Conservation (phyloP, 2,797 vertebrate genomes). For the Hydrolagus colliei region DNA sequence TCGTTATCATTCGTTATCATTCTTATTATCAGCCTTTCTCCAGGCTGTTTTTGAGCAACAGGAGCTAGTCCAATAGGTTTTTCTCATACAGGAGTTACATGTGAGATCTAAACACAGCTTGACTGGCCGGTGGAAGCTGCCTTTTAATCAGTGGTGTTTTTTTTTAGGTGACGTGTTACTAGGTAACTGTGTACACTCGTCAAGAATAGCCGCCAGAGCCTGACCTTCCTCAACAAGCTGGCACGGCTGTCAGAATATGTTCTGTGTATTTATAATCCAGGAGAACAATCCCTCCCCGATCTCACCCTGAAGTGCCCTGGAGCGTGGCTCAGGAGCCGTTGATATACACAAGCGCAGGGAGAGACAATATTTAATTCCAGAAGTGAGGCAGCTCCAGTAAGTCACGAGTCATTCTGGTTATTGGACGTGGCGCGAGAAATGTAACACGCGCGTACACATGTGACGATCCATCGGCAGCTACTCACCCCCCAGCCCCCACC, state of each 20-base stretch:
- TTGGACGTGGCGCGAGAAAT: background rate
- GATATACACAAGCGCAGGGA: background rate
- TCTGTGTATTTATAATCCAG: background rate
- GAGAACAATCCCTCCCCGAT: background rate
- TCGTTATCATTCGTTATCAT: too few relatives aligned
- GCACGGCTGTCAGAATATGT: background rate
- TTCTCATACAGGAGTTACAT: background rate
- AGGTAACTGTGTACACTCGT: conserved; percentile 12
- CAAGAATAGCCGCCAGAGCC: background rate
- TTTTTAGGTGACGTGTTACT: conserved; percentile 8
- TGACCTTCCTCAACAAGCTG: conserved; percentile 2
- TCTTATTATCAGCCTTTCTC: too few relatives aligned
- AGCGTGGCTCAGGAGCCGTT: background rate
- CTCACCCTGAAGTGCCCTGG: background rate
- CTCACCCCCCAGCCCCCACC: too few relatives aligned
- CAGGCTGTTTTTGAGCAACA: too few relatives aligned
- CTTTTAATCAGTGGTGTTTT: background rate
- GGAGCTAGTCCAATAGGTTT: background rate
- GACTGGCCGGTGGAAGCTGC: background rate
- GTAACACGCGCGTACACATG: too few relatives aligned
- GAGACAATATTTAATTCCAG: background rate
- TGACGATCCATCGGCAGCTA: too few relatives aligned
- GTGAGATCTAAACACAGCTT: background rate
- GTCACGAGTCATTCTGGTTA: background rate
- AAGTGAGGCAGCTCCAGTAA: background rate